A percentile compares a stretch with the other conserved stretches of the same genome.
These are phyloP conservation scores for Cynocephalus volans DNA, from an alignment of 2,113 vertebrate genomes.

Conservation along the genomic window DNA sequence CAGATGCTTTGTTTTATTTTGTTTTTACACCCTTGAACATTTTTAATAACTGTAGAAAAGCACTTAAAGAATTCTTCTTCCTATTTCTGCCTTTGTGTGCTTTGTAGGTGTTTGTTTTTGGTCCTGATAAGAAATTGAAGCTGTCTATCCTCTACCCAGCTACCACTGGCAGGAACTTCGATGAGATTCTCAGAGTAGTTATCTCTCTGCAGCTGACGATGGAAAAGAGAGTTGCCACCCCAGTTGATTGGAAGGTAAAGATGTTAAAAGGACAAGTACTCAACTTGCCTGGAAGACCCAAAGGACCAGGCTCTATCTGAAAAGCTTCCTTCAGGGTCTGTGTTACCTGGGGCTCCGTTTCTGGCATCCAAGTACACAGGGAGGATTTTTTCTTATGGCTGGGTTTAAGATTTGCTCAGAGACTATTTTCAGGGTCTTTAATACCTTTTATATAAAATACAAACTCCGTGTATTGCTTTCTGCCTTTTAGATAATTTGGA, in stretches of 20 bases:
- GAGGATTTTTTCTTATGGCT: background rate
- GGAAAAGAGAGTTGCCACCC: constrained; percentile 95
- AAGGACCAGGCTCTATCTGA: background rate
- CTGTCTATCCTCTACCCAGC: constrained; percentile 98
- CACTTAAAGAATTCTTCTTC: background rate
- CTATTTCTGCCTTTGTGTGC: background rate
- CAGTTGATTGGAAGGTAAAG: constrained; percentile 98
- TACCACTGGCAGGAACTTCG: constrained; percentile 98
- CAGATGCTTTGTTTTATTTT: background rate
- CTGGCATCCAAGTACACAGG: too few species aligned
- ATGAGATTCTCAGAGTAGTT: constrained; percentile 96
- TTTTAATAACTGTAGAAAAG: background rate
- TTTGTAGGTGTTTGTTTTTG: constrained; percentile 95
- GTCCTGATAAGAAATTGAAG: constrained; percentile 98
- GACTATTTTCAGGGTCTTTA: background rate
- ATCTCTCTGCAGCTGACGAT: constrained; percentile 98
- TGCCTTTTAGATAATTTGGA: constrained; percentile 8
- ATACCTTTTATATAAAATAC: background rate
- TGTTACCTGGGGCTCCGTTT: background rate
- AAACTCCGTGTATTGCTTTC: background rate
- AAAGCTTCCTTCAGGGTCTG: background rate
- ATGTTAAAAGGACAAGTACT: background rate
- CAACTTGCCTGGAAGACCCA: background rate
- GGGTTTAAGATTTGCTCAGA: background rate
- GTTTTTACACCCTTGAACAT: background rate